Evolutionary conservation across 2,113 vertebrate species (phyloP).

Genomic region (Martes martes): DNA sequence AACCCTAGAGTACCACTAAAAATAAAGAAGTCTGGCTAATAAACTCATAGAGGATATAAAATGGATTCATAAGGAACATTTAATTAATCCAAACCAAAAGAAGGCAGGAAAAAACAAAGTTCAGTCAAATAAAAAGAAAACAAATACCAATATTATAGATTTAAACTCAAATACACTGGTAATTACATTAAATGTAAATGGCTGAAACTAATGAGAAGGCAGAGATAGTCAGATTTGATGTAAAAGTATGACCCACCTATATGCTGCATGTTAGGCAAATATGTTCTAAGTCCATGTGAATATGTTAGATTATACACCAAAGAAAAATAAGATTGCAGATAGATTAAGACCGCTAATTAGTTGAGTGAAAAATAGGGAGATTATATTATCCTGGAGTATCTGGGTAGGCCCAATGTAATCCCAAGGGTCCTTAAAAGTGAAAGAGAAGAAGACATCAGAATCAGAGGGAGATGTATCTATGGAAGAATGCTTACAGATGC

Average conservation of each 20-base stretch:
- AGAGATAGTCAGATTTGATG: background rate
- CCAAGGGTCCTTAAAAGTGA: background rate
- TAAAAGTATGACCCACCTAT: background rate
- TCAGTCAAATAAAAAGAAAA: background rate
- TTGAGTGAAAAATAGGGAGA: background rate
- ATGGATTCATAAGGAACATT: background rate
- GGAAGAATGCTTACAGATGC: background rate
- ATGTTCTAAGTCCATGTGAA: background rate
- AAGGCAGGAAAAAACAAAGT: background rate
- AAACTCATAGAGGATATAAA: background rate
- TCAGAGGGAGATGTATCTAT: background rate
- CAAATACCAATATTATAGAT: background rate
- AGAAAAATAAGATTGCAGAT: background rate
- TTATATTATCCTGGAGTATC: background rate
- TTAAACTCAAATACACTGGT: background rate
- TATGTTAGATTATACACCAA: background rate
- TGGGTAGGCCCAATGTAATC: background rate
- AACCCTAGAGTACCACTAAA: background rate
- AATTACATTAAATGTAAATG: background rate
- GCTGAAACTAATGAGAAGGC: background rate
- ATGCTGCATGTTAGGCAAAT: background rate
- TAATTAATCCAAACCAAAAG: constrained; percentile 3
- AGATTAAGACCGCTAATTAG: background rate
- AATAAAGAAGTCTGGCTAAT: background rate
- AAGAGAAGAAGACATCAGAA: background rate